Conservation (phyloP, 2,797 vertebrate species). For the Notolepis coatsorum region DNA sequence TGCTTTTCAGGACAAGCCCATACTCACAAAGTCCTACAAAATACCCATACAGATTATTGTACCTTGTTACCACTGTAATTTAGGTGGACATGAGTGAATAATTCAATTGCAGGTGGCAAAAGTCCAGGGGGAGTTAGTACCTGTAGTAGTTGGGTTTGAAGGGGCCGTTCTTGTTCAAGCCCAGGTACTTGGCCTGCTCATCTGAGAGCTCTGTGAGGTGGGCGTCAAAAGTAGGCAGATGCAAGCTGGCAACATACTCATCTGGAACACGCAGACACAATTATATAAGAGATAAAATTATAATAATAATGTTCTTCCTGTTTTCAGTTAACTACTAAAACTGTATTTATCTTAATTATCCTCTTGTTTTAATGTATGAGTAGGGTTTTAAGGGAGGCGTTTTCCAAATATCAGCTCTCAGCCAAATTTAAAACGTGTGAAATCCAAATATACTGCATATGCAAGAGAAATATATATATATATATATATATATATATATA, state of each 20-base stretch:
- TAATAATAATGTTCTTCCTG: no score
- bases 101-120: no score
- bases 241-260: conserved; percentile 94
- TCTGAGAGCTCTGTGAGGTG: conserved; percentile 94
- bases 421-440: neutral
- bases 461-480: no score
- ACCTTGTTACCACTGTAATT: no score
- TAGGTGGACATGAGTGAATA: no score
- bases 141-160: conserved; percentile 99
- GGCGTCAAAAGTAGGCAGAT: conserved; percentile 92
- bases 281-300: conserved; percentile 2
- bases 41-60: no score
- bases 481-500: no score
- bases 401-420: neutral
- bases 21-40: no score
- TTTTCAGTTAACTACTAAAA: neutral
- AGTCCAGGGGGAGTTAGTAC: no score
- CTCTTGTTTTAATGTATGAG: no score
- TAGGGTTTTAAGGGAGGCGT: neutral
- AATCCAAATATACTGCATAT: neutral
- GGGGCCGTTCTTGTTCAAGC: conserved; percentile 96
- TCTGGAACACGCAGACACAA: conserved; percentile 75
- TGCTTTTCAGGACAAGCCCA: no score
- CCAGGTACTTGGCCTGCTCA: conserved; percentile 95
- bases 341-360: no score